These are phyloP conservation scores for Aleiodes leptofemur DNA, from an alignment of 2,888 invertebrate genomes.

Conservation along the genomic window DNA sequence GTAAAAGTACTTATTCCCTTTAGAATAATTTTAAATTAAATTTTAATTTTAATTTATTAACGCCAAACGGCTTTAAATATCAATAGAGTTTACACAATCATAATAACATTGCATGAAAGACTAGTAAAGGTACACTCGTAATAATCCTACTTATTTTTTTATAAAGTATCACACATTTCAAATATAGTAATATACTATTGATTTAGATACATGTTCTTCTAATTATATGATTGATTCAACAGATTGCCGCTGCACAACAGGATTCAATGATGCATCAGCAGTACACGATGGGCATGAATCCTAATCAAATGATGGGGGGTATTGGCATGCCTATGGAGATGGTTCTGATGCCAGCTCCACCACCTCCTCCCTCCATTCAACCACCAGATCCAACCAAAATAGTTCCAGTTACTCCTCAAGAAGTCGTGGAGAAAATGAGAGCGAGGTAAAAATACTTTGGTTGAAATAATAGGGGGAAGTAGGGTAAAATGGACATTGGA, in stretches of 20 bases:
- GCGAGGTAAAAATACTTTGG: constrained; percentile 70
- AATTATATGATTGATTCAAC: not conserved
- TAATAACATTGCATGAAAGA: too few species aligned
- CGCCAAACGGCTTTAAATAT: too few species aligned
- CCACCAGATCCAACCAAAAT: constrained; percentile 72
- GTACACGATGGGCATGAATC: constrained; percentile 67
- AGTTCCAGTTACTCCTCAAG: constrained; percentile 76
- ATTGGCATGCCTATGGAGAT: constrained; percentile 67
- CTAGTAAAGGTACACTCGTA: too few species aligned
- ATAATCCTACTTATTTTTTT: too few species aligned
- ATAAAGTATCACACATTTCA: too few species aligned
- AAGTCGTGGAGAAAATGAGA: constrained; percentile 76
- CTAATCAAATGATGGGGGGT: constrained; percentile 62
- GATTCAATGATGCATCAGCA: constrained; percentile 75
- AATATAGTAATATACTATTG: constrained; percentile 56
- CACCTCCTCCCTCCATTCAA: constrained; percentile 71
- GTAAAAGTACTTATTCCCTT: too few species aligned
- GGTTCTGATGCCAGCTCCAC: constrained; percentile 71
- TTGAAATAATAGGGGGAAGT: not conserved
- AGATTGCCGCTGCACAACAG: constrained; percentile 76
- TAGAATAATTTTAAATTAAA: too few species aligned
- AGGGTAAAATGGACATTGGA: too few species aligned
- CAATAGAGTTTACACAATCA: too few species aligned
- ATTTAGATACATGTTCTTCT: constrained; percentile 65
- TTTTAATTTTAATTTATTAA: too few species aligned